Evolutionary conservation across 2,888 invertebrate species (phyloP).

Genomic region (Thelaira solivaga): DNA sequence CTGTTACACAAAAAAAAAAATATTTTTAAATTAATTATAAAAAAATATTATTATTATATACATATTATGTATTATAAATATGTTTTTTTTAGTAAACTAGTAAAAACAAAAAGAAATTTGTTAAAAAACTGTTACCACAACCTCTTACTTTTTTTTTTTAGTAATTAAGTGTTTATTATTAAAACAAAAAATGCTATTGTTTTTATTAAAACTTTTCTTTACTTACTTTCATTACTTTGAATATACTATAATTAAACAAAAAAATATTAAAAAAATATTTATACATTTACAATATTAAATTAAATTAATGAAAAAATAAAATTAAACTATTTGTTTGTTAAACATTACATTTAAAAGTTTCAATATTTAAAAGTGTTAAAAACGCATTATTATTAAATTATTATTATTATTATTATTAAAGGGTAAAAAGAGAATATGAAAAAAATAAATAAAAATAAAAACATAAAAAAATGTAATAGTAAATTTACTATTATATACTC

Average conservation of each 20-base stretch:
- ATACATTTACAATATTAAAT: slow-evolving; percentile 41
- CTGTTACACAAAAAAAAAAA: slow-evolving; percentile 25
- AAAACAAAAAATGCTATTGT: slow-evolving; percentile 1
- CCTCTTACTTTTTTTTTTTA: slow-evolving; percentile 31
- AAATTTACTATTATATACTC: slow-evolving; percentile 28
- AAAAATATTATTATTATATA: slow-evolving; percentile 21
- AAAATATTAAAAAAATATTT: slow-evolving; percentile 47
- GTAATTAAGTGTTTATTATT: slow-evolving; percentile 52
- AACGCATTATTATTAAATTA: slow-evolving; percentile 60
- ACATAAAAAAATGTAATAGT: slow-evolving; percentile 30
- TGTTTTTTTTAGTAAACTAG: slow-evolving; percentile 37
- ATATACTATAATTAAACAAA: slow-evolving; percentile 11
- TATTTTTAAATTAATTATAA: slow-evolving; percentile 27
- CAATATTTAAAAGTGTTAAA: slow-evolving; percentile 56
- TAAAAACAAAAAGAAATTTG: slow-evolving; percentile 33
- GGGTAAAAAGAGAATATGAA: too few species aligned
- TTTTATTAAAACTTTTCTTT: slow-evolving; percentile 35
- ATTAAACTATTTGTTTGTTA: slow-evolving; percentile 45
- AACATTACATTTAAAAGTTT: slow-evolving; percentile 51
- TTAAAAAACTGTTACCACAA: slow-evolving; percentile 51
- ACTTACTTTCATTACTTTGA: slow-evolving; percentile 29
- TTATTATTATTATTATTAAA: too few species aligned
- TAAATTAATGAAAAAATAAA: slow-evolving; percentile 24
- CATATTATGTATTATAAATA: slow-evolving; percentile 15
- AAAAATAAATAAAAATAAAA: too few species aligned